Evolutionary conservation across 2,797 vertebrate species (phyloP).

Genomic region (Rhabdomys pumilio): DNA sequence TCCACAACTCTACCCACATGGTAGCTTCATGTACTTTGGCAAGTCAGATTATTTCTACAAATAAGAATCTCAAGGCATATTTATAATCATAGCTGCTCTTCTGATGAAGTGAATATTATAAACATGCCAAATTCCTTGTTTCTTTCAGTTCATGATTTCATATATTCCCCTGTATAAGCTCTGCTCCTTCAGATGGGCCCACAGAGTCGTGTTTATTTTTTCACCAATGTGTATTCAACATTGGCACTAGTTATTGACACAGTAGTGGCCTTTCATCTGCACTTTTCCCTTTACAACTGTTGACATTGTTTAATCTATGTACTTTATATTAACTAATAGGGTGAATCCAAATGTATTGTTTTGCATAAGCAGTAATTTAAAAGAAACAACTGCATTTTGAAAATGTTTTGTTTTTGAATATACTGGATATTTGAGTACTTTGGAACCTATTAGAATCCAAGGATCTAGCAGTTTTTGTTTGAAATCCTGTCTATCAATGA

Average conservation of each 20-base stretch:
- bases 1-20: neutral
- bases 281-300: neutral
- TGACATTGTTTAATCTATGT: slow-evolving; percentile 1
- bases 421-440: neutral
- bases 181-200: neutral
- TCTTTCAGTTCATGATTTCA: neutral
- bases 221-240: neutral
- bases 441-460: neutral
- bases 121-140: neutral
- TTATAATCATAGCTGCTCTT: neutral
- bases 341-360: neutral
- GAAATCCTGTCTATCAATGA: neutral
- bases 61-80: neutral
- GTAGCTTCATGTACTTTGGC: neutral
- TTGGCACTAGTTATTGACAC: neutral
- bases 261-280: neutral
- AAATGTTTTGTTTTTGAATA: neutral
- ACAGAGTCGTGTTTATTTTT: neutral
- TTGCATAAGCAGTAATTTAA: neutral
- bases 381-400: neutral
- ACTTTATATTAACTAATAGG: neutral
- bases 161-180: neutral
- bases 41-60: neutral
- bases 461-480: neutral
- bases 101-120: neutral